phyloP scores from a whole-genome alignment of 2,888 invertebrate species.

The Blera fallax region DNA sequence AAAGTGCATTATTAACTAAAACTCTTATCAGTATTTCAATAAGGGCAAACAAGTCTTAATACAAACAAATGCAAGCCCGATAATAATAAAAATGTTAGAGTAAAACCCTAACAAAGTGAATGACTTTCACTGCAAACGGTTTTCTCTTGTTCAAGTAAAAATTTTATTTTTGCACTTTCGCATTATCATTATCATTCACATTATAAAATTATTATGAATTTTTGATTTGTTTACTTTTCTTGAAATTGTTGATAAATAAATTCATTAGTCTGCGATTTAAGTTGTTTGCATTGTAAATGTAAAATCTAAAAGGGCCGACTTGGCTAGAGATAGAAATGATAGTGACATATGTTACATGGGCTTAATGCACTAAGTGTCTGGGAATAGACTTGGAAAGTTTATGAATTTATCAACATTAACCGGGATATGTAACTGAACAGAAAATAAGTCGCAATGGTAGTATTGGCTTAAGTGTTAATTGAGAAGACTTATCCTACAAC shows the following conservation, averaged over 20 bases:
- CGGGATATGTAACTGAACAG: too few species aligned
- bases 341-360: not conserved
- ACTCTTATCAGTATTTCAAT: not conserved
- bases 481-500: too few species aligned
- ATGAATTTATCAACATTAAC: too few species aligned
- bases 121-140: conserved; percentile 58
- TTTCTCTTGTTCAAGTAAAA: not conserved
- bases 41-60: conserved; percentile 23
- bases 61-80: not conserved
- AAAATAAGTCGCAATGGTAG: too few species aligned
- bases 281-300: not conserved
- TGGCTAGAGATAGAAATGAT: not conserved
- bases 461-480: too few species aligned
- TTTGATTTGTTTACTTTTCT: not conserved
- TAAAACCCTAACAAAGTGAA: conserved; percentile 8
- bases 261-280: not conserved
- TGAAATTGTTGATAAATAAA: not conserved
- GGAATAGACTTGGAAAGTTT: not conserved
- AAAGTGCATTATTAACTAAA: not conserved
- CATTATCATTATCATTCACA: conserved; percentile 1
- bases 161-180: not conserved
- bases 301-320: not conserved
- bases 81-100: conserved; percentile 1
- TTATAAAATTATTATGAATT: not conserved
- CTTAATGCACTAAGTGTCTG: too few species aligned